Base-by-base conservation (phyloP, 1,140 invertebrate species). In the Drosophila kanapiae region DNA sequence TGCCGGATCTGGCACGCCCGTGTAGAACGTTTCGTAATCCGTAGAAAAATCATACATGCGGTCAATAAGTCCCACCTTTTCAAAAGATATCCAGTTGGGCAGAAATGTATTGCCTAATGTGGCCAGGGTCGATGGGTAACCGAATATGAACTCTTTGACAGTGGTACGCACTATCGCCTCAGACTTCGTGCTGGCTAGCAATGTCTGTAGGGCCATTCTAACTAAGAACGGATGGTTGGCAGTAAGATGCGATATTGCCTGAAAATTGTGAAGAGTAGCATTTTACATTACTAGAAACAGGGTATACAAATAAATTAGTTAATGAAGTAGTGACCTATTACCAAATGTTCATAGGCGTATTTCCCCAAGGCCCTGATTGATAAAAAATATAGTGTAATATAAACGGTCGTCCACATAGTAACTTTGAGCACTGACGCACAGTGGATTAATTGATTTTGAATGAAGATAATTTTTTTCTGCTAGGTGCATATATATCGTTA, bases 11-110 rank as follows among this genome's bases (percentile, higher is more conserved):
- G 93, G 93, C 54, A 94, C 94, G 4, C 97, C 97, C 0, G 96
- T 97, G 92, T 95, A 97, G 51, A 97, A 94, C 0, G 96, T 97
- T 82, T 96, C 96, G 63, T 94, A 96, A 83, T 97, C 97, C 1
- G 95, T 96, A 11, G 94, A 94, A 70, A 97, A 97, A 76, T 97
- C 96, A 84, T 98, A 98, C 97, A 97, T 97, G 91, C 97, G 94
- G 93, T 97, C 97, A 62, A 97, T 97, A 0, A 97, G 94, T 4
- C 97, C 97, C 1, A 97, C 93, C 80, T 96, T 96, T 63, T 97
- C 96, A 80, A 97, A 97, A 53, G 95, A 95, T 54, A 97, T 97
- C 96, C 96, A 97, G 13, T 94, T 94, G 0, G 96, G 96, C 93
- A 97, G 93, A 62, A 97, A 94, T 4, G 95, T 95, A 88, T 97